Evolutionary conservation across 2,113 vertebrate species (phyloP).

Genomic region (Thalassarche chlororhynchos): DNA sequence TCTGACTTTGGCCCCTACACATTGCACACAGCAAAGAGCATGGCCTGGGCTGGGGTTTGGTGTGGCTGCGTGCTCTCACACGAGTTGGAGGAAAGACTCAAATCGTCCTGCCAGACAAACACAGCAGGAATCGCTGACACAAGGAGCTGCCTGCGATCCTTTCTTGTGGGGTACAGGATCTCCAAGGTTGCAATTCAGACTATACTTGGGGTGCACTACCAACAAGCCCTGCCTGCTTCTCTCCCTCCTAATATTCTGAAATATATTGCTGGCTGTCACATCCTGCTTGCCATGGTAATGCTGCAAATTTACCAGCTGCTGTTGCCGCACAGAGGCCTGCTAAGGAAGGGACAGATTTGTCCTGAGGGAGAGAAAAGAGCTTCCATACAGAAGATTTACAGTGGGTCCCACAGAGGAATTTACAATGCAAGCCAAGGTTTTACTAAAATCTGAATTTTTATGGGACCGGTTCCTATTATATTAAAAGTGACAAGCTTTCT

Average conservation of each 20-base stretch:
- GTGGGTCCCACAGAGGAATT: background rate
- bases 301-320: background rate
- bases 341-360: background rate
- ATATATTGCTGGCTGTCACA: background rate
- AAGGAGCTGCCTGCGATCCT: background rate
- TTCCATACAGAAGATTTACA: background rate
- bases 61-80: fast-evolving
- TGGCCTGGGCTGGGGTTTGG: background rate
- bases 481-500: background rate
- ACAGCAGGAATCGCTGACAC: background rate
- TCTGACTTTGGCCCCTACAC: background rate
- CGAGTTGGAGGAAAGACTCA: background rate
- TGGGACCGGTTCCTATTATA: background rate
- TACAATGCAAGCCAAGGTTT: background rate
- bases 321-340: background rate
- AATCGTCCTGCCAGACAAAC: background rate
- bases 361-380: background rate
- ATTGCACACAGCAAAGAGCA: background rate
- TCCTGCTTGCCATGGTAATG: background rate
- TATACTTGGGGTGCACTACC: background rate
- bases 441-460: background rate
- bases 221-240: background rate
- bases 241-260: background rate
- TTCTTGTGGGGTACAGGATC: background rate
- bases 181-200: background rate